A percentile compares a stretch with the other conserved stretches of the same genome.
These are phyloP conservation scores for Dallia pectoralis DNA, from an alignment of 2,797 vertebrate genomes.

Conservation along the genomic window DNA sequence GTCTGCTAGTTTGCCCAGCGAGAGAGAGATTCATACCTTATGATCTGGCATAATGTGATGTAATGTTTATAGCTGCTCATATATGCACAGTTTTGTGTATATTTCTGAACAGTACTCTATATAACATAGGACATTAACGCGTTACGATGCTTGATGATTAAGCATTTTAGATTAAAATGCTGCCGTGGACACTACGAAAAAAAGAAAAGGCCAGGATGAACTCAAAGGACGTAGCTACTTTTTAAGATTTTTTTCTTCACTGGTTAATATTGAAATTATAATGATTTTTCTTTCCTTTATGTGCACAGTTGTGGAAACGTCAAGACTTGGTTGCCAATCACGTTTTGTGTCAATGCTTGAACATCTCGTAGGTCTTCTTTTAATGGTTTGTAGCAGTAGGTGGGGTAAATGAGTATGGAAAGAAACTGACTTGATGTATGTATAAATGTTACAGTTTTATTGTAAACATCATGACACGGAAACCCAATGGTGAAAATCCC, in stretches of 20 bases:
- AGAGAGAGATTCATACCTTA: conserved; percentile 85
- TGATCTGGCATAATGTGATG: conserved; percentile 95
- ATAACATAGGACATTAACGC: conserved; percentile 82
- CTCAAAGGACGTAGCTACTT: conserved; percentile 75
- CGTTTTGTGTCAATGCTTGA: conserved; percentile 91
- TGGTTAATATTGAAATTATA: conserved; percentile 78
- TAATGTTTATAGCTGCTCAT: conserved; percentile 96
- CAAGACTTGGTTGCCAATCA: conserved; percentile 89
- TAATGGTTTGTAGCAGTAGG: conserved; percentile 80
- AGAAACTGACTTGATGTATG: conserved; percentile 88
- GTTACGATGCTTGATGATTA: conserved; percentile 88
- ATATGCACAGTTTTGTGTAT: conserved; percentile 98
- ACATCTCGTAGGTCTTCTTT: conserved; percentile 83
- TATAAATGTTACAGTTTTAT: conserved; percentile 86
- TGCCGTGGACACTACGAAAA: conserved; percentile 76
- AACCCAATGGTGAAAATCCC: conserved; percentile 92
- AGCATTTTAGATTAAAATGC: conserved; percentile 88
- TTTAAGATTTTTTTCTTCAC: conserved; percentile 78
- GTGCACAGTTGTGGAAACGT: conserved; percentile 90
- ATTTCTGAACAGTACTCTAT: conserved; percentile 95
- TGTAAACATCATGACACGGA: conserved; percentile 96
- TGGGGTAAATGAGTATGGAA: conserved; percentile 81
- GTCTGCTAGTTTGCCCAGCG: conserved; percentile 61
- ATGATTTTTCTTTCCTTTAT: conserved; percentile 62
- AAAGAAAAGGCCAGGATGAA: conserved; percentile 54